Conservation (phyloP, 2,888 invertebrate species). For the Azorinus chamasolen region DNA sequence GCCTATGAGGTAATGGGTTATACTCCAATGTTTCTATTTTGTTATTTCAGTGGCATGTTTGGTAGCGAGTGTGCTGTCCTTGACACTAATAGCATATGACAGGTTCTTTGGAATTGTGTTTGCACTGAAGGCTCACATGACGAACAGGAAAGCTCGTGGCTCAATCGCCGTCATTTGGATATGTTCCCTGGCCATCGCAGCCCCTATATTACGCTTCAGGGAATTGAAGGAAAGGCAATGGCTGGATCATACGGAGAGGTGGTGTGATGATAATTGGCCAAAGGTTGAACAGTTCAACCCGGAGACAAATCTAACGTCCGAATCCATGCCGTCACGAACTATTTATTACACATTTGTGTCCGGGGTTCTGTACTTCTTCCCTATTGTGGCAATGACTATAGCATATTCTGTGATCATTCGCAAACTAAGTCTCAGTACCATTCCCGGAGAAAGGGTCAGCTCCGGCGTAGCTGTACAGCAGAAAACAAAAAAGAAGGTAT, state of each 20-base stretch:
- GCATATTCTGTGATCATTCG: slow-evolving; percentile 91
- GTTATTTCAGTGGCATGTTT: slow-evolving; percentile 89
- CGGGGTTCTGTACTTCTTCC: slow-evolving; percentile 92
- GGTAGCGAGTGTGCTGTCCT: slow-evolving; percentile 91
- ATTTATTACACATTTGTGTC: slow-evolving; percentile 93
- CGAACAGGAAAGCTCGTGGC: slow-evolving; percentile 89
- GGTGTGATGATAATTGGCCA: slow-evolving; percentile 89
- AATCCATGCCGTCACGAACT: slow-evolving; percentile 87
- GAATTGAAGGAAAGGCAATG: slow-evolving; percentile 90
- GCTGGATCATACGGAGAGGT: slow-evolving; percentile 92
- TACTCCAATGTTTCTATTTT: too few species aligned
- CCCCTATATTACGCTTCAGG: slow-evolving; percentile 85
- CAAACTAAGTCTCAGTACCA: slow-evolving; percentile 88
- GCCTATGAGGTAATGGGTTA: too few species aligned
- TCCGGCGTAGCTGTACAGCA: slow-evolving; percentile 77
- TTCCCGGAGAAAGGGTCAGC: slow-evolving; percentile 84
- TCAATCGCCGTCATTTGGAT: slow-evolving; percentile 91
- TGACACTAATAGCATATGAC: slow-evolving; percentile 93
- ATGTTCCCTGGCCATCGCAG: slow-evolving; percentile 89
- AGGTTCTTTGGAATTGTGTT: slow-evolving; percentile 92
- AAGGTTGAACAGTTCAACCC: slow-evolving; percentile 39
- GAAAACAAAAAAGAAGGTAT: slow-evolving; percentile 79
- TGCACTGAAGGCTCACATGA: slow-evolving; percentile 90
- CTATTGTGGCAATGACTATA: slow-evolving; percentile 91
- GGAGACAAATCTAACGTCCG: slow-evolving; percentile 37